Conservation (phyloP, 2,113 vertebrate genomes). For the Brevimyrus niger region DNA sequence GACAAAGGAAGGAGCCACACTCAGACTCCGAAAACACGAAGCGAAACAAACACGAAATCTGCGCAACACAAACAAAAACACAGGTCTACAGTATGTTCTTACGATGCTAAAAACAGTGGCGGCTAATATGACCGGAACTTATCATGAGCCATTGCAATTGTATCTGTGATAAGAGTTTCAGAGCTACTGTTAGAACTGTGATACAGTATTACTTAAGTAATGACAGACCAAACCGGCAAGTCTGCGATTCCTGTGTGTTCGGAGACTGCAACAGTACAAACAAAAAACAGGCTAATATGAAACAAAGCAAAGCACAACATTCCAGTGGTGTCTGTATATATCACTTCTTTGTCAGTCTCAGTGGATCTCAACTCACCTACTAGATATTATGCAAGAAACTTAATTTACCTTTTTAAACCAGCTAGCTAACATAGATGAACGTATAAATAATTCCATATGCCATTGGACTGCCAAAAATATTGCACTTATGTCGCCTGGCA, state of each 20-base stretch:
- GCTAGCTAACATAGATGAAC: not conserved
- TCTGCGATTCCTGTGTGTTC: not conserved
- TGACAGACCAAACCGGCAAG: not conserved
- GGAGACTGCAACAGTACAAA: not conserved
- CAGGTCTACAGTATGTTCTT: not conserved
- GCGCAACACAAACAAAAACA: not conserved
- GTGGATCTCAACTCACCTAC: not conserved
- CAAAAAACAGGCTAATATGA: too few species aligned
- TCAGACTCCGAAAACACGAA: not conserved
- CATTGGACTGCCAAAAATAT: not conserved
- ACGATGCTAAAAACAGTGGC: not conserved
- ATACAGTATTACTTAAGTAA: not conserved
- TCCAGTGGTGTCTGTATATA: too few species aligned
- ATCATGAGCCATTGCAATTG: not conserved
- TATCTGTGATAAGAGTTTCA: not conserved
- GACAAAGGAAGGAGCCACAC: not conserved
- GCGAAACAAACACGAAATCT: not conserved
- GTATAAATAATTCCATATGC: not conserved
- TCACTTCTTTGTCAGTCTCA: not conserved
- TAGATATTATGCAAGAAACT: not conserved
- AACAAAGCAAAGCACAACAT: too few species aligned
- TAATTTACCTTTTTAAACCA: not conserved
- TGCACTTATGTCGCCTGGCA: not conserved
- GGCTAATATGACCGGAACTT: not conserved
- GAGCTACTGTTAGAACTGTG: not conserved